A percentile compares a stretch with the other conserved stretches of the same genome.
phyloP scores from a whole-genome alignment of 1,140 invertebrate genomes.

The Drosophila prosaltans region DNA sequence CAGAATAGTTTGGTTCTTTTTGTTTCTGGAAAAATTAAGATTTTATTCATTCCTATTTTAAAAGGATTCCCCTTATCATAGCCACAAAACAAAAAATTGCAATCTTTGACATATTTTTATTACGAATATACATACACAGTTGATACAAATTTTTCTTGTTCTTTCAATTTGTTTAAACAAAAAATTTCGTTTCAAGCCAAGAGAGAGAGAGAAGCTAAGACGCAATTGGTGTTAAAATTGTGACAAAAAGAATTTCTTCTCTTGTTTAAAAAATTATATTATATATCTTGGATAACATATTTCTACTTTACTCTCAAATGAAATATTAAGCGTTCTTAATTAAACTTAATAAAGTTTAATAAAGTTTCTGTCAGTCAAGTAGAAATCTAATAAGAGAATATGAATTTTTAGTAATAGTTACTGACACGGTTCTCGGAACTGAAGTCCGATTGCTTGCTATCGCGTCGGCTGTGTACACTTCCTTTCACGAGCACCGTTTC shows the following conservation, averaged over 20 bases:
- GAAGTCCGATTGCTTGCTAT: slow-evolving; percentile 11
- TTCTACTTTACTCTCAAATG: background rate
- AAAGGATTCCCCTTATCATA: too few species aligned
- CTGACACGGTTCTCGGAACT: slow-evolving; percentile 4
- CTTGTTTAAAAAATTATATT: background rate
- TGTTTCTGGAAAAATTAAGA: too few species aligned
- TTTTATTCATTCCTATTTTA: too few species aligned
- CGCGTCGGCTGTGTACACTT: slow-evolving; percentile 17
- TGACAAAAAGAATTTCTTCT: background rate
- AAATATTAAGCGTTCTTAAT: background rate
- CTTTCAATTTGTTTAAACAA: too few species aligned
- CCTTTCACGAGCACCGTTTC: slow-evolving; percentile 36
- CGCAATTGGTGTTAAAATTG: background rate
- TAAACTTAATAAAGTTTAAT: background rate
- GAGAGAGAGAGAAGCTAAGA: background rate
- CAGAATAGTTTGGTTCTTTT: too few species aligned
- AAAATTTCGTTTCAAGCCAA: too few species aligned
- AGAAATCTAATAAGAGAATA: slow-evolving; percentile 11
- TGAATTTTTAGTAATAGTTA: background rate
- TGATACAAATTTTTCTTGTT: too few species aligned
- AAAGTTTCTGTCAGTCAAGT: background rate
- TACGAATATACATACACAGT: too few species aligned
- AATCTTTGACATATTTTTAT: too few species aligned
- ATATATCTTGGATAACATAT: background rate
- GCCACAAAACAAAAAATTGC: too few species aligned